Conservation (phyloP, 2,113 vertebrate species). For the Pavo muticus region DNA sequence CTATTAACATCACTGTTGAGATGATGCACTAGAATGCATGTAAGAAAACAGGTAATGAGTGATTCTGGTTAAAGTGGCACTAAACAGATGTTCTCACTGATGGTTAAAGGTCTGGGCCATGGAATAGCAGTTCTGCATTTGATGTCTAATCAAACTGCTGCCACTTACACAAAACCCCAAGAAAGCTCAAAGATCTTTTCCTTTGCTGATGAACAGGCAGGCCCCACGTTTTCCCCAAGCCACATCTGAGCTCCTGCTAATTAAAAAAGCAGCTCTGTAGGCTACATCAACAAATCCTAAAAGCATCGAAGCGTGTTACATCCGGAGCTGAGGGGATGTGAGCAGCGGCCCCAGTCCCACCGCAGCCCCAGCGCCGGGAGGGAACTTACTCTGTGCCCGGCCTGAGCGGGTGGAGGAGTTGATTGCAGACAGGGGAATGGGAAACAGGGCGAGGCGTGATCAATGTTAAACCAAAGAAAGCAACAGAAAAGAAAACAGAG, state of each 20-base stretch:
- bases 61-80: background rate
- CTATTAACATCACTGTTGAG: background rate
- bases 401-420: slow-evolving; percentile 89
- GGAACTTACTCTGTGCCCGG: slow-evolving; percentile 99
- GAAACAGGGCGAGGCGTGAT: slow-evolving; percentile 85
- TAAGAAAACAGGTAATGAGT: background rate
- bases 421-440: slow-evolving; percentile 88
- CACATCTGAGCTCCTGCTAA: background rate
- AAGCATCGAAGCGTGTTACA: too few species aligned
- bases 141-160: background rate
- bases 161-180: background rate
- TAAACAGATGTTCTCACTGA: fast-evolving
- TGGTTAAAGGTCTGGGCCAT: fast-evolving
- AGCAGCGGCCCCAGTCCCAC: too few species aligned
- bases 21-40: background rate
- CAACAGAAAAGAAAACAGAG: slow-evolving; percentile 81
- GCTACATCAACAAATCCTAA: too few species aligned
- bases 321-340: too few species aligned
- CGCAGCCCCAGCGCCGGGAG: slow-evolving; percentile 24
- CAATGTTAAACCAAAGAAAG: slow-evolving; percentile 84
- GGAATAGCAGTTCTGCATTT: background rate
- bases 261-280: background rate
- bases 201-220: background rate
- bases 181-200: background rate
- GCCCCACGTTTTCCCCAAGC: background rate